Evolutionary conservation across 2,797 vertebrate genomes (phyloP).

Genomic region (Tamandua tetradactyla): DNA sequence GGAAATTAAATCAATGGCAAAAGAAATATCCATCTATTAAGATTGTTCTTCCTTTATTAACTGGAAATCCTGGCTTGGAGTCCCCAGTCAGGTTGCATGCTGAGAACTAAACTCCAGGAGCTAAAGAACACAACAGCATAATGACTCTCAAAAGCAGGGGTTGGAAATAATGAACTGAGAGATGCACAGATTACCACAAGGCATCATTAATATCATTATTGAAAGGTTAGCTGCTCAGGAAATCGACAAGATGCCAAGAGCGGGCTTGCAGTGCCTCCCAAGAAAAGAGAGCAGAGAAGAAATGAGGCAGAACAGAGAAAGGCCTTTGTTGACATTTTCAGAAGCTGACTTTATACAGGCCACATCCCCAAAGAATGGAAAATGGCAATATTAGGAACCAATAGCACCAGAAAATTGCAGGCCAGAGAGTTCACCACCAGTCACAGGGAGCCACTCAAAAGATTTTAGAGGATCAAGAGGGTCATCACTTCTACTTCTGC

Average conservation of each 20-base stretch:
- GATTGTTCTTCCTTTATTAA: slow-evolving; percentile 5
- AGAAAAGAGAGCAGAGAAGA: slow-evolving; percentile 52
- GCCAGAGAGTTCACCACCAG: neutral
- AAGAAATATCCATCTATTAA: slow-evolving; percentile 44
- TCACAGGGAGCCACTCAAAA: neutral
- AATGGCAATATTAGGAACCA: neutral
- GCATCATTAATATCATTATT: slow-evolving; percentile 31
- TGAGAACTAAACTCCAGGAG: slow-evolving; percentile 21
- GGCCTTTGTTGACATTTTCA: slow-evolving; percentile 59
- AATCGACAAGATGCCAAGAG: slow-evolving; percentile 17
- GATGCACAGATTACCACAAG: slow-evolving; percentile 26
- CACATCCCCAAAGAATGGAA: neutral
- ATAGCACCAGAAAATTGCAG: slow-evolving; percentile 21
- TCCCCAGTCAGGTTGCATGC: neutral
- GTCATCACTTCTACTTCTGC: neutral
- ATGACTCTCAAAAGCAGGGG: neutral
- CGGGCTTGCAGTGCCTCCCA: neutral
- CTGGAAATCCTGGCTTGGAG: slow-evolving; percentile 24
- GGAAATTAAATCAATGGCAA: slow-evolving; percentile 32
- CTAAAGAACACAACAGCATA: slow-evolving; percentile 6
- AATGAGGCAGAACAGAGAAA: slow-evolving; percentile 41
- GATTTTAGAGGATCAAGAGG: neutral
- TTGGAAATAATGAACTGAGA: slow-evolving; percentile 41
- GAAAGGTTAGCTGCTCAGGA: slow-evolving; percentile 59
- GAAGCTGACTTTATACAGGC: slow-evolving; percentile 35